Evolutionary conservation across 2,888 invertebrate species (phyloP).

Genomic region (Athetis lepigone): DNA sequence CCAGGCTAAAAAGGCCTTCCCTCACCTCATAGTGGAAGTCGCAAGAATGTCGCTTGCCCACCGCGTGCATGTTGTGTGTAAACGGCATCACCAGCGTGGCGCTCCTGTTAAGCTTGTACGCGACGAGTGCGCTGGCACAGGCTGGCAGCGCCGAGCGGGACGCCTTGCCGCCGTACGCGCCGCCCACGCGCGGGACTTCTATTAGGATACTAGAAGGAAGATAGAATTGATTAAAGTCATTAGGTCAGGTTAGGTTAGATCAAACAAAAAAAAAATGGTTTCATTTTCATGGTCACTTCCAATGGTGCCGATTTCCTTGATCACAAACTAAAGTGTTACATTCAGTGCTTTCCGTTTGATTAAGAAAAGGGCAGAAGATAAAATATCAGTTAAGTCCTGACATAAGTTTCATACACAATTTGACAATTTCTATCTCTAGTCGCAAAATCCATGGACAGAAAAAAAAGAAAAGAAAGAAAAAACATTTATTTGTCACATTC

Average conservation of each 20-base stretch:
- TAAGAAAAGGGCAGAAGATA: no score
- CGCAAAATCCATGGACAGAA: no score
- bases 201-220: slow-evolving; percentile 92
- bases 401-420: no score
- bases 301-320: no score
- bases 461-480: no score
- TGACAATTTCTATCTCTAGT: no score
- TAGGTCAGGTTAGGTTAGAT: background rate
- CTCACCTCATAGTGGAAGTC: slow-evolving; percentile 89
- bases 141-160: slow-evolving; percentile 91
- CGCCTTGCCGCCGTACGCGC: slow-evolving; percentile 95
- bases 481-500: no score
- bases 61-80: slow-evolving; percentile 91
- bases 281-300: no score
- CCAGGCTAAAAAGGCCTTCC: background rate
- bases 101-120: slow-evolving; percentile 90
- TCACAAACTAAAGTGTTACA: no score
- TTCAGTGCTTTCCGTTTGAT: no score
- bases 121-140: slow-evolving; percentile 93
- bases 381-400: no score
- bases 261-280: no score
- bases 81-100: slow-evolving; percentile 92
- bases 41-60: slow-evolving; percentile 90
- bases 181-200: slow-evolving; percentile 93
- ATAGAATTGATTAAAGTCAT: background rate